These are phyloP conservation scores for Calameuta filiformis DNA, from an alignment of 2,888 invertebrate genomes.

Conservation along the genomic window DNA sequence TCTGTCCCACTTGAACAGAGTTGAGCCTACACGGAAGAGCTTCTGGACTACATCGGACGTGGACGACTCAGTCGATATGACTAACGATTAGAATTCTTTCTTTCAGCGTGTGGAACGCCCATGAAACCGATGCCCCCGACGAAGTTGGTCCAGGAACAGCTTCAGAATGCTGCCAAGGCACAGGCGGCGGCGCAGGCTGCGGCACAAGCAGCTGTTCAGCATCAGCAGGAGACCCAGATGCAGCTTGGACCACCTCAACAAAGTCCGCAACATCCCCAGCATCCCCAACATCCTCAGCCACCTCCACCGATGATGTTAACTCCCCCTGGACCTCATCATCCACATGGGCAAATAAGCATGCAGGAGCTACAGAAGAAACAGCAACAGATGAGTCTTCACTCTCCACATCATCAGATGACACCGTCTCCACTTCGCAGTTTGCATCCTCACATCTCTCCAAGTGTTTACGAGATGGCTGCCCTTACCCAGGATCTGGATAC, in stretches of 20 bases:
- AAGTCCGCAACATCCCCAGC: constrained; percentile 59
- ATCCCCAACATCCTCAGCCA: constrained; percentile 59
- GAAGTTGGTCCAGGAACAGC: constrained; percentile 74
- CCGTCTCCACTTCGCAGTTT: constrained; percentile 77
- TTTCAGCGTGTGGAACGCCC: constrained; percentile 70
- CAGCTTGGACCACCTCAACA: constrained; percentile 61
- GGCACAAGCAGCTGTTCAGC: constrained; percentile 56
- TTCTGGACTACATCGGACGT: constrained; percentile 28
- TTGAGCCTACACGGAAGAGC: constrained; percentile 16
- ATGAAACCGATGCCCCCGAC: constrained; percentile 83
- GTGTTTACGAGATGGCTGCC: constrained; percentile 97
- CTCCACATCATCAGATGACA: constrained; percentile 74
- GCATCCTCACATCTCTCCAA: constrained; percentile 90
- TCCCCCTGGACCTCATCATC: constrained; percentile 81
- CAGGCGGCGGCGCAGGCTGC: constrained; percentile 62
- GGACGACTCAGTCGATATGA: neutral
- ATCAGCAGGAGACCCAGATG: constrained; percentile 61
- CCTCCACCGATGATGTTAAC: constrained; percentile 77
- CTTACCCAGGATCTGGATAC: constrained; percentile 97
- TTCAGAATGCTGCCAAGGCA: constrained; percentile 62
- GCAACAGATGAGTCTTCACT: constrained; percentile 70
- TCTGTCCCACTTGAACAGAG: no score
- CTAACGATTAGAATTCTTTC: constrained; percentile 20
- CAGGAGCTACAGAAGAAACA: constrained; percentile 73
- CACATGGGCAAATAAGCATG: constrained; percentile 75